Conservation (phyloP, 2,888 invertebrate species). For the Venusia cambrica region DNA sequence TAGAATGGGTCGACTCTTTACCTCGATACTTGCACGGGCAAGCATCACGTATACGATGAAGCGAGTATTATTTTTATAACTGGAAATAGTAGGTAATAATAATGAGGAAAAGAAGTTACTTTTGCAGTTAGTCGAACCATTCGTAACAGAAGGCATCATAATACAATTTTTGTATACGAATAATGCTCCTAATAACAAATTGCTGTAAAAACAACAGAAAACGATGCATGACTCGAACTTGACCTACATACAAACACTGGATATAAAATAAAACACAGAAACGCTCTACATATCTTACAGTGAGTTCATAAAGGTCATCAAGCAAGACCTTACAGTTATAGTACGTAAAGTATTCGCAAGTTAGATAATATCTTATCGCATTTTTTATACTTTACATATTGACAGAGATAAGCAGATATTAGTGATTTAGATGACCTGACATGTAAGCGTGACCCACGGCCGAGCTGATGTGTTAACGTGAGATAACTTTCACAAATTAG, state of each 20-base stretch:
- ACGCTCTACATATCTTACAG: not conserved
- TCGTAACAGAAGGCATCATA: too few relatives aligned
- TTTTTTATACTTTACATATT: conserved; percentile 3
- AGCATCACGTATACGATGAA: too few relatives aligned
- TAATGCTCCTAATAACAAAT: too few relatives aligned
- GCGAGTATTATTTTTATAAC: too few relatives aligned
- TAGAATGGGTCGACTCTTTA: too few relatives aligned
- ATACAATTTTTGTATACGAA: too few relatives aligned
- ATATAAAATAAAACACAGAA: conserved; percentile 5
- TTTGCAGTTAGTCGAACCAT: too few relatives aligned
- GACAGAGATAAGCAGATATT: conserved; percentile 14
- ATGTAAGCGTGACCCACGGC: conserved; percentile 14
- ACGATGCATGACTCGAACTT: conserved; percentile 9
- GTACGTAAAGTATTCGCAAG: conserved; percentile 3
- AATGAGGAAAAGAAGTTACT: too few relatives aligned
- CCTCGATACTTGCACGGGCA: too few relatives aligned
- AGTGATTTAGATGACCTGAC: conserved; percentile 20
- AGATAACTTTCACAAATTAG: conserved; percentile 13
- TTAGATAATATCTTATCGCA: not conserved
- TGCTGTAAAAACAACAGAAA: too few relatives aligned
- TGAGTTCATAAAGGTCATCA: conserved; percentile 12
- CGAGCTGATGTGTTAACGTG: conserved; percentile 1
- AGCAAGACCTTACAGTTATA: conserved; percentile 5
- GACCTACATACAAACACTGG: conserved; percentile 13
- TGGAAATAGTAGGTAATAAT: too few relatives aligned